These are phyloP conservation scores for Cromileptes altivelis DNA, from an alignment of 2,113 vertebrate genomes.

Conservation along the genomic window DNA sequence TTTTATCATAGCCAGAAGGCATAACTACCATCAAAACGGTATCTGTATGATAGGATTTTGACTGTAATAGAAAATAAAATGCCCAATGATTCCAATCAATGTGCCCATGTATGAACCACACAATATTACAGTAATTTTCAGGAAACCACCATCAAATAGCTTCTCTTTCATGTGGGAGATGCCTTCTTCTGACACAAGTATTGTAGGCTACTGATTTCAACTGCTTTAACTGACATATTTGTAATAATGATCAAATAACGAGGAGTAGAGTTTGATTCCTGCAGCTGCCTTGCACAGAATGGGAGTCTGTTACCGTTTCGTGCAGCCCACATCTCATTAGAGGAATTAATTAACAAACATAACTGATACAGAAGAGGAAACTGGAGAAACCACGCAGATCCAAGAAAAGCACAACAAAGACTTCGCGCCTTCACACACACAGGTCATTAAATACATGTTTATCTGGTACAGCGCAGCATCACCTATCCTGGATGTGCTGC, in stretches of 20 bases:
- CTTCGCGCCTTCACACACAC: slow-evolving; percentile 12
- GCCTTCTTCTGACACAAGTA: slow-evolving; percentile 15
- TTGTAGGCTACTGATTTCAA: slow-evolving; percentile 36
- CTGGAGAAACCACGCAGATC: neutral
- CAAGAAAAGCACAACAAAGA: slow-evolving; percentile 21
- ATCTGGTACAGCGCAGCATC: slow-evolving; percentile 46
- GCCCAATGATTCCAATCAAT: slow-evolving; percentile 30
- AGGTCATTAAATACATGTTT: slow-evolving; percentile 37
- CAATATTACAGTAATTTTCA: slow-evolving; percentile 28
- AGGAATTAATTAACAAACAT: slow-evolving; percentile 32
- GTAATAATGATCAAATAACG: slow-evolving; percentile 23
- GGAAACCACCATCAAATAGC: slow-evolving; percentile 49
- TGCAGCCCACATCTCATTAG: slow-evolving; percentile 6
- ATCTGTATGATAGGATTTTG: slow-evolving; percentile 43
- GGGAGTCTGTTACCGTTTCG: slow-evolving; percentile 20
- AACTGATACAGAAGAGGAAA: slow-evolving; percentile 27
- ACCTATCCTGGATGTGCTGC: slow-evolving; percentile 49
- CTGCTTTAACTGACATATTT: slow-evolving; percentile 30
- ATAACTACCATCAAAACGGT: slow-evolving; percentile 50
- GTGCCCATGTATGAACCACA: slow-evolving; percentile 27
- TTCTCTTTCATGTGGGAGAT: slow-evolving; percentile 52
- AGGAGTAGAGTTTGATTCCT: neutral
- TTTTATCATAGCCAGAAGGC: slow-evolving; percentile 39
- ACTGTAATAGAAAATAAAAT: slow-evolving; percentile 62
- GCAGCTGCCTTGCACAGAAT: slow-evolving; percentile 4